phyloP scores from a whole-genome alignment of 2,113 vertebrate genomes.

The Peromyscus leucopus region DNA sequence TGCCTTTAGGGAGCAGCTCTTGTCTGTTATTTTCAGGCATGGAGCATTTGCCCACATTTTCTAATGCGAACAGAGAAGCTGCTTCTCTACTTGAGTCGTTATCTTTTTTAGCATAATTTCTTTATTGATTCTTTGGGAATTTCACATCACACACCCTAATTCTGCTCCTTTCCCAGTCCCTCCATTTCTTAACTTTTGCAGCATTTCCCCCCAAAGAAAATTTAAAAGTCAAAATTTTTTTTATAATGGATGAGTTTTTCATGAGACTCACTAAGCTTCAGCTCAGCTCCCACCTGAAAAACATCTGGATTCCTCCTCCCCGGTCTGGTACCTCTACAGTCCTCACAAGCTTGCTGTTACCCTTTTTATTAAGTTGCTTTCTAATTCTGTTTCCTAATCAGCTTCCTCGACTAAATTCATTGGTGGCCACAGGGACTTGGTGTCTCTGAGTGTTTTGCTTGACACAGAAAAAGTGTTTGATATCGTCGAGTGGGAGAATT shows the following conservation, averaged over 20 bases:
- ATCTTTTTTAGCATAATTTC: background rate
- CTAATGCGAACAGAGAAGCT: background rate
- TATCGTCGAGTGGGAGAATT: background rate
- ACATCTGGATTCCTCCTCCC: background rate
- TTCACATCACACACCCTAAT: background rate
- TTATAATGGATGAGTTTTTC: background rate
- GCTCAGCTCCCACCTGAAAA: background rate
- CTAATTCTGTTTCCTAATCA: background rate
- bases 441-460: background rate
- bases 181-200: background rate
- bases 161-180: background rate
- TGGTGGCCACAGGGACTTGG: background rate
- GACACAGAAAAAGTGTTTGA: background rate
- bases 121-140: background rate
- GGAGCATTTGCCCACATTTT: background rate
- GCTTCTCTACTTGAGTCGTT: background rate
- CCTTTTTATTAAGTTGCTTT: background rate
- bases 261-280: background rate
- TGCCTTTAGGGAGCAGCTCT: background rate
- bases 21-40: background rate
- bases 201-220: background rate
- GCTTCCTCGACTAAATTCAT: background rate
- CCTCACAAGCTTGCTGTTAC: accelerated
- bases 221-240: background rate
- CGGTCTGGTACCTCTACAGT: background rate